These are phyloP conservation scores for Coecobrya sp. DNA, from an alignment of 2,888 invertebrate species.

Conservation along the genomic window DNA sequence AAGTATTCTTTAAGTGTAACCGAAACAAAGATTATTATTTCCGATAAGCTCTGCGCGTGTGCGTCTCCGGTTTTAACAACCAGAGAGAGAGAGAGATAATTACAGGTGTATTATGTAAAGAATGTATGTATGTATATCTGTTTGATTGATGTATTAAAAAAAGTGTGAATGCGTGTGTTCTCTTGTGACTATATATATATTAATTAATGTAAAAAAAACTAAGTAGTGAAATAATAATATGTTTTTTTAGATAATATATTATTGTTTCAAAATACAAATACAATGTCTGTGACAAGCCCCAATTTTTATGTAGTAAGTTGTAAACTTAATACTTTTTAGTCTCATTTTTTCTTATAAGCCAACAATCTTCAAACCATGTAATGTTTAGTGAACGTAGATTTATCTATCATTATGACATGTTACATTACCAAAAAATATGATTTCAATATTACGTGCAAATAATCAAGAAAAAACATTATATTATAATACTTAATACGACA, in stretches of 20 bases:
- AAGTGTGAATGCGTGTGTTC: slow-evolving; percentile 46
- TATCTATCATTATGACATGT: slow-evolving; percentile 45
- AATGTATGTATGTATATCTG: background rate
- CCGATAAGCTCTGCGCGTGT: no score
- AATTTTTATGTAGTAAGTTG: slow-evolving; percentile 56
- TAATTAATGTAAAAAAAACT: slow-evolving; percentile 24
- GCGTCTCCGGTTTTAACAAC: slow-evolving; percentile 29
- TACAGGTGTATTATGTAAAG: background rate
- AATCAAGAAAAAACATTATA: slow-evolving; percentile 23
- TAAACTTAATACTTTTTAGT: slow-evolving; percentile 41
- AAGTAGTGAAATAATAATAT: background rate
- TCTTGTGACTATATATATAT: background rate
- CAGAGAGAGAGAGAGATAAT: no score
- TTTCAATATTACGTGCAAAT: slow-evolving; percentile 48
- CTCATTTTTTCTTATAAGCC: slow-evolving; percentile 38
- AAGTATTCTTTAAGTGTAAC: slow-evolving; percentile 31
- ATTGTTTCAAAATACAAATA: slow-evolving; percentile 57
- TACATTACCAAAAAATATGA: slow-evolving; percentile 59
- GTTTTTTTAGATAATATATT: slow-evolving; percentile 22
- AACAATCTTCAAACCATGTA: slow-evolving; percentile 30
- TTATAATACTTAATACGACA: slow-evolving; percentile 41
- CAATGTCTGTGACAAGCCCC: slow-evolving; percentile 68
- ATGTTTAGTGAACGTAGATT: slow-evolving; percentile 1
- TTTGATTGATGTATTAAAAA: no score
- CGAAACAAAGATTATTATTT: slow-evolving; percentile 10